Percentiles rank a stretch among this genome's conserved stretches.
phyloP scores from a whole-genome alignment of 2,797 vertebrate species.

The Sebastes steindachneri region DNA sequence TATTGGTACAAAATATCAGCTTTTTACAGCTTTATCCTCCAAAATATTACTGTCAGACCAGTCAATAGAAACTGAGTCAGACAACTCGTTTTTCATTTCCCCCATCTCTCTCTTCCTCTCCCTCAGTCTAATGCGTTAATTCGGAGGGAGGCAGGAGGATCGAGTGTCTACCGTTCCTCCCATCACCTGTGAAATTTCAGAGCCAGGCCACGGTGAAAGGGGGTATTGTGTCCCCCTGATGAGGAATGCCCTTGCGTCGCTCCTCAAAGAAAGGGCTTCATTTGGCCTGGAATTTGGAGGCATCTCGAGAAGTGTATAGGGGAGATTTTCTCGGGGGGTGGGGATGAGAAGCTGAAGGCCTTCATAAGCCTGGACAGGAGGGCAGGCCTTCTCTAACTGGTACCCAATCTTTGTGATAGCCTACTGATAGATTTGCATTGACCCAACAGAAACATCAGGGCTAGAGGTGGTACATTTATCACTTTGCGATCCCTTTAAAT shows the following conservation, averaged over 20 bases:
- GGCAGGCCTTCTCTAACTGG: background rate
- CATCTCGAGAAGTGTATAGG: constrained; percentile 88
- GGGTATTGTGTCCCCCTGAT: constrained; percentile 89
- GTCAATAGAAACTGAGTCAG: background rate
- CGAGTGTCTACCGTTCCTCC: constrained; percentile 88
- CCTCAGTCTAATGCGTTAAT: constrained; percentile 36
- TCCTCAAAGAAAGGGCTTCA: constrained; percentile 93
- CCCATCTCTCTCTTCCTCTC: constrained; percentile 19
- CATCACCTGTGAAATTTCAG: constrained; percentile 98
- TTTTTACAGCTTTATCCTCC: background rate
- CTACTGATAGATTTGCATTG: background rate
- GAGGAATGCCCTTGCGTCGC: constrained; percentile 90
- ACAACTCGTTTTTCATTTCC: background rate
- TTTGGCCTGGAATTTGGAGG: constrained; percentile 96
- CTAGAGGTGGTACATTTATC: background rate
- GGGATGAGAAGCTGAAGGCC: constrained; percentile 42
- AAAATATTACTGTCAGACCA: background rate
- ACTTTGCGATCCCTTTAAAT: background rate
- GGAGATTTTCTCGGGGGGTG: constrained; percentile 72
- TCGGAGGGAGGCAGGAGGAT: constrained; percentile 78
- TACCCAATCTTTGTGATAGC: background rate
- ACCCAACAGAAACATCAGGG: background rate
- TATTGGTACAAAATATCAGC: background rate
- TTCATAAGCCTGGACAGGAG: constrained; percentile 30
- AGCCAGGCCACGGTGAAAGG: constrained; percentile 91